Percentiles rank a stretch among this genome's conserved stretches.
Evolutionary conservation across 2,113 vertebrate genomes (phyloP).

Genomic region (Chamaetylas fuelleborni): DNA sequence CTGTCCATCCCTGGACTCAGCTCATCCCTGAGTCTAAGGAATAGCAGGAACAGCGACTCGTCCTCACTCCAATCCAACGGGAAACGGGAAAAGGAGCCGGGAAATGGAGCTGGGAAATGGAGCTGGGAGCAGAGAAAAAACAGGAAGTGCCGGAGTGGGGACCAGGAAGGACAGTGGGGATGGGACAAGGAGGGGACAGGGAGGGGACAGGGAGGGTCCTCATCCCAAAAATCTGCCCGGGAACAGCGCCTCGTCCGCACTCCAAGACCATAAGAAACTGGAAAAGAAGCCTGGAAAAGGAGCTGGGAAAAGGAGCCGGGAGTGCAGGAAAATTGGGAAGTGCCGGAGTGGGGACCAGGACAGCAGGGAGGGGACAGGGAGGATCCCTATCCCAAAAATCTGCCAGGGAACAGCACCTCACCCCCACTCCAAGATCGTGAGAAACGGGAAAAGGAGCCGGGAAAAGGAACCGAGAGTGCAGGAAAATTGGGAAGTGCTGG

Average conservation of each 20-base stretch:
- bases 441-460: not conserved
- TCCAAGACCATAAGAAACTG: not conserved
- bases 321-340: not conserved
- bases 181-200: not conserved
- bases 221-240: not conserved
- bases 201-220: too few relatives aligned
- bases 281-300: not conserved
- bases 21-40: too few relatives aligned
- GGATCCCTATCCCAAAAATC: not conserved
- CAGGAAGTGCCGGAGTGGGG: rapidly evolving
- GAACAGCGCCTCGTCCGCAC: not conserved
- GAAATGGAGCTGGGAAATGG: not conserved
- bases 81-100: not conserved
- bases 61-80: rapidly evolving
- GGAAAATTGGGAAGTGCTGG: too few relatives aligned
- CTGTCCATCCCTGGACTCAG: too few relatives aligned
- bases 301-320: too few relatives aligned
- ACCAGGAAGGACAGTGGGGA: not conserved
- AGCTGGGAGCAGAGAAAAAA: not conserved
- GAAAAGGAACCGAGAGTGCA: not conserved
- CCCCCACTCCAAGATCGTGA: not conserved
- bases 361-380: not conserved
- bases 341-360: not conserved
- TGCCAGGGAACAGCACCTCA: too few relatives aligned
- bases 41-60: rapidly evolving